Percentiles rank a stretch among this genome's conserved stretches.
These are phyloP conservation scores for Tenebrio molitor DNA, from an alignment of 1,140 invertebrate genomes.

Conservation along the genomic window DNA sequence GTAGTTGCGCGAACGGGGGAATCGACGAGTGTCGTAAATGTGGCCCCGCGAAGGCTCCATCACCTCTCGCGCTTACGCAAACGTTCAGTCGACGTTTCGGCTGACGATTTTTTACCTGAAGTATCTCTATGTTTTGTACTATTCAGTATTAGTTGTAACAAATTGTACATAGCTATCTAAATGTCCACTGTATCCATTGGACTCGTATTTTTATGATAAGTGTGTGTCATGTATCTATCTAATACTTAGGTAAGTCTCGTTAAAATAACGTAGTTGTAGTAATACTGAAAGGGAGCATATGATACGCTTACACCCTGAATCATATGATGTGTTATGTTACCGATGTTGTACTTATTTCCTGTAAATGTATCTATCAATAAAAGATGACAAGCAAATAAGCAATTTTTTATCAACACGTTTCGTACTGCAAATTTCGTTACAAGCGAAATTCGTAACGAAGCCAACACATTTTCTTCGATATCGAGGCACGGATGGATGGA, in stretches of 20 bases:
- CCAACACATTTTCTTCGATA: too few relatives aligned
- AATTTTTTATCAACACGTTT: not conserved
- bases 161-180: constrained; percentile 10
- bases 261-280: constrained; percentile 12
- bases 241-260: not conserved
- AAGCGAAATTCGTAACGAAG: too few relatives aligned
- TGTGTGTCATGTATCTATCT: constrained; percentile 12
- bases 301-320: constrained; percentile 33
- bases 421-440: too few relatives aligned
- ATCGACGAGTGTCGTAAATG: not conserved
- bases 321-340: constrained; percentile 35
- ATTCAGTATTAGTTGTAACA: constrained; percentile 21
- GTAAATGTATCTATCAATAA: constrained; percentile 26
- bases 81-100: too few relatives aligned
- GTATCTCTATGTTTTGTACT: constrained; percentile 18
- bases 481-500: too few relatives aligned
- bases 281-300: constrained; percentile 23
- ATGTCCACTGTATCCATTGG: not conserved
- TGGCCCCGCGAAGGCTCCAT: too few relatives aligned
- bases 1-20: not conserved
- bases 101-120: not conserved
- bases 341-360: constrained; percentile 4
- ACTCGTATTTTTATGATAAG: not conserved
- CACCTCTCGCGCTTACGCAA: not conserved
- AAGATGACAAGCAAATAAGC: not conserved